These are phyloP conservation scores for Scyliorhinus canicula DNA, from an alignment of 2,797 vertebrate genomes.

Conservation along the genomic window DNA sequence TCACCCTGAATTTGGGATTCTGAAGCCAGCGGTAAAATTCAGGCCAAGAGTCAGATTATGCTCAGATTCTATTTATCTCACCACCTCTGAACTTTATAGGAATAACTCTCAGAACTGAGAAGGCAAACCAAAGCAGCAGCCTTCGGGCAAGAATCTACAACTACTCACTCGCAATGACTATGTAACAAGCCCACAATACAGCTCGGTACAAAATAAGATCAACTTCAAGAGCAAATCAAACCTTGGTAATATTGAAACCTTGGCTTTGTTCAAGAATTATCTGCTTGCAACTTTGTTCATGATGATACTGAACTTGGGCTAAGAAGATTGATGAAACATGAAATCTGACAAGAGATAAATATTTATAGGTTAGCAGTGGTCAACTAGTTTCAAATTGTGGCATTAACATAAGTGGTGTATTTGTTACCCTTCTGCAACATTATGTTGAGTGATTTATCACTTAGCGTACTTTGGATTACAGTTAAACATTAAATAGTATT, in stretches of 20 bases:
- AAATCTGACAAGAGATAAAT: neutral
- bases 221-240: neutral
- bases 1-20: no score
- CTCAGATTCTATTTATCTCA: neutral
- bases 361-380: neutral
- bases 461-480: neutral
- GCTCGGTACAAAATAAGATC: neutral
- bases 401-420: neutral
- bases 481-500: neutral
- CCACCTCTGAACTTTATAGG: neutral
- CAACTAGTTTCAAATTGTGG: neutral
- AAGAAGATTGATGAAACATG: neutral
- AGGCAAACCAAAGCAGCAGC: neutral
- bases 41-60: neutral
- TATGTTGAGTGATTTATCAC: neutral
- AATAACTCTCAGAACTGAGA: neutral
- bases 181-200: neutral
- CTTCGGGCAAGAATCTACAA: neutral
- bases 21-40: no score
- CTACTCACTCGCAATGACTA: neutral
- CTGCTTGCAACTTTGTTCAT: neutral
- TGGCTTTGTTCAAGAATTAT: neutral
- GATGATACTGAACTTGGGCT: neutral
- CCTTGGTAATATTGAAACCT: neutral
- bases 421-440: neutral